Evolutionary conservation across 2,888 invertebrate genomes (phyloP).

Genomic region (Hypolimnas misippus): DNA sequence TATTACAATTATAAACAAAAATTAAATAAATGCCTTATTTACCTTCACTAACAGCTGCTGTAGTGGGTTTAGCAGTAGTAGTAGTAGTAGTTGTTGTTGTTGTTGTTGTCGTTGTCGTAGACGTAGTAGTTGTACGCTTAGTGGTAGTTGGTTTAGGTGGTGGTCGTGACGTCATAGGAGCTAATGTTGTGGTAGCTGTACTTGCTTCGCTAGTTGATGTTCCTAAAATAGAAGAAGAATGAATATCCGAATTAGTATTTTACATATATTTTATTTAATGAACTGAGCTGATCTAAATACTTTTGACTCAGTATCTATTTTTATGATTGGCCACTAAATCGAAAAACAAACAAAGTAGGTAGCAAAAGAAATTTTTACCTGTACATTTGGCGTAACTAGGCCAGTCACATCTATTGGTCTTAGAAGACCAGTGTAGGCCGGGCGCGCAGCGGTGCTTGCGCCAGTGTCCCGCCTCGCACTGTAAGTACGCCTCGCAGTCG

Average conservation of each 20-base stretch:
- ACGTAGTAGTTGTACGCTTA: slow-evolving; percentile 48
- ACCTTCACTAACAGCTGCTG: slow-evolving; percentile 43
- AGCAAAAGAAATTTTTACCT: slow-evolving; percentile 48
- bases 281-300: no score
- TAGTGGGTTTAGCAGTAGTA: slow-evolving; percentile 53
- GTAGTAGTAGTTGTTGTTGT: slow-evolving; percentile 57
- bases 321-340: no score
- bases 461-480: slow-evolving; percentile 89
- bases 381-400: slow-evolving; percentile 89
- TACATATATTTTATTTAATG: background rate
- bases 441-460: slow-evolving; percentile 90
- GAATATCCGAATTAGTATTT: background rate
- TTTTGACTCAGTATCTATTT: no score
- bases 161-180: slow-evolving; percentile 73
- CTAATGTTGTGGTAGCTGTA: slow-evolving; percentile 68
- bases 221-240: slow-evolving; percentile 26
- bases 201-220: slow-evolving; percentile 60
- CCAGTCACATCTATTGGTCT: slow-evolving; percentile 90
- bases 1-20: background rate
- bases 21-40: slow-evolving; percentile 3
- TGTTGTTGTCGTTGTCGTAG: slow-evolving; percentile 56
- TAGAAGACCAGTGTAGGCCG: slow-evolving; percentile 91
- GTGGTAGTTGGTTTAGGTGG: slow-evolving; percentile 58
- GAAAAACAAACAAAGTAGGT: background rate
- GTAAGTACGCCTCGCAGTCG: slow-evolving; percentile 90